Conservation (phyloP, 2,113 vertebrate species). For the Thalassarche chlororhynchos region DNA sequence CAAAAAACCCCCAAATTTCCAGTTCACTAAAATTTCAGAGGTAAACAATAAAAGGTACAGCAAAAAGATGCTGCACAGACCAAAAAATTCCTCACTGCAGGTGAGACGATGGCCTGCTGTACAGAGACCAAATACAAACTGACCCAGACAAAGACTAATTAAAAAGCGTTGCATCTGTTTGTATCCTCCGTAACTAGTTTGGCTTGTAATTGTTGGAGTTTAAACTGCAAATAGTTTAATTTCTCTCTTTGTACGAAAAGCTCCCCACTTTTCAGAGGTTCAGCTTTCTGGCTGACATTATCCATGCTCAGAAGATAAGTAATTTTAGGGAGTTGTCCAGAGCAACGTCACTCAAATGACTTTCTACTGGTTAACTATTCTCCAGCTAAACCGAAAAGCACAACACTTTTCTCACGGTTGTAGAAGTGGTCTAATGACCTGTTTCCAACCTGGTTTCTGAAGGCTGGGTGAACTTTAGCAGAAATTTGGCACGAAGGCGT, state of each 20-base stretch:
- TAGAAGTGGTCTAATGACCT: not conserved
- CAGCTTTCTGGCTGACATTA: not conserved
- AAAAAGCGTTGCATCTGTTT: not conserved
- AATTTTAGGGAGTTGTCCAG: not conserved
- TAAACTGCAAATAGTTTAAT: not conserved
- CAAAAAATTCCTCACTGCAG: not conserved
- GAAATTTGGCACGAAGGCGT: not conserved
- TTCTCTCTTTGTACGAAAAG: not conserved
- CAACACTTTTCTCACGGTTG: not conserved
- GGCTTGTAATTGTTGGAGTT: not conserved
- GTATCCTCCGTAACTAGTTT: not conserved
- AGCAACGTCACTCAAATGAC: not conserved
- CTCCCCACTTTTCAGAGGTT: not conserved
- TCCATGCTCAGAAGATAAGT: not conserved
- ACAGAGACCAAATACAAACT: not conserved
- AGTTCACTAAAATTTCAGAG: not conserved
- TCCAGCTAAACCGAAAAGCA: not conserved
- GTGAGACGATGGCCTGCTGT: not conserved
- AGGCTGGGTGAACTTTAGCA: not conserved
- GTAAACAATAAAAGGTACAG: not conserved
- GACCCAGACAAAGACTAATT: not conserved
- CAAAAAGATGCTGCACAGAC: not conserved
- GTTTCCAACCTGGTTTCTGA: not conserved
- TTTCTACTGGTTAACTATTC: not conserved
- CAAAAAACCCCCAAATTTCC: not conserved